Conservation (phyloP, 1,140 invertebrate species). For the Brachionus rotundiformis region DNA sequence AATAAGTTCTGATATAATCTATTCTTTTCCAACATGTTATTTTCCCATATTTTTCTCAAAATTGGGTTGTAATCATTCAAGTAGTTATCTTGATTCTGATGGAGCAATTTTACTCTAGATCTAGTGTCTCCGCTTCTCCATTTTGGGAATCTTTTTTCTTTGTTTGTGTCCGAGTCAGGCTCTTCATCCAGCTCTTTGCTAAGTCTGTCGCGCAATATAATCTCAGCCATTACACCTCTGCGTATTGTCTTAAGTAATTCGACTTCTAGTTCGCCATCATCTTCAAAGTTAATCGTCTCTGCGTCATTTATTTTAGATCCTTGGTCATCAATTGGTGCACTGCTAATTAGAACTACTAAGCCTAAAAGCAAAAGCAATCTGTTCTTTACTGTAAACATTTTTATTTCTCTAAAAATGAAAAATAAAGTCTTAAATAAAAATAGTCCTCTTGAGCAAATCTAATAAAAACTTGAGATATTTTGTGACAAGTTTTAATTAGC, state of each 20-base stretch:
- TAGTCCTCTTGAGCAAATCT: not conserved
- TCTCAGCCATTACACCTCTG: constrained; percentile 9
- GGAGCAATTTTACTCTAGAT: constrained; percentile 34
- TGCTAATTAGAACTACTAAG: not conserved
- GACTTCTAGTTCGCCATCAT: not conserved
- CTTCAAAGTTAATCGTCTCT: not conserved
- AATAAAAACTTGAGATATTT: constrained; percentile 17
- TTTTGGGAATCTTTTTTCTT: constrained; percentile 39
- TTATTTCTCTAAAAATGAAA: not conserved
- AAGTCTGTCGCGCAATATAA: not conserved
- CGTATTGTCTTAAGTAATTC: constrained; percentile 5
- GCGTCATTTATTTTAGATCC: not conserved
- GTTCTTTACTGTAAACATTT: not conserved
- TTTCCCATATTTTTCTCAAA: constrained; percentile 47
- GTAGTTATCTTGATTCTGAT: not conserved
- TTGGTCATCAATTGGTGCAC: not conserved
- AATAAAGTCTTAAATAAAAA: not conserved
- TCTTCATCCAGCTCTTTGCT: constrained; percentile 9
- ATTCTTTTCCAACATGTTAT: constrained; percentile 48
- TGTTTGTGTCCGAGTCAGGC: not conserved
- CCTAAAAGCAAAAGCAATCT: not conserved
- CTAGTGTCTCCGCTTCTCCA: constrained; percentile 45
- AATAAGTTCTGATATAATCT: constrained; percentile 40
- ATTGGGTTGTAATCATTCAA: constrained; percentile 11
- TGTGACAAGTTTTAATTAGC: constrained; percentile 7